phyloP scores from a whole-genome alignment of 37 sponge, comb jelly and placozoan genomes.

The Bolinopsis microptera region DNA sequence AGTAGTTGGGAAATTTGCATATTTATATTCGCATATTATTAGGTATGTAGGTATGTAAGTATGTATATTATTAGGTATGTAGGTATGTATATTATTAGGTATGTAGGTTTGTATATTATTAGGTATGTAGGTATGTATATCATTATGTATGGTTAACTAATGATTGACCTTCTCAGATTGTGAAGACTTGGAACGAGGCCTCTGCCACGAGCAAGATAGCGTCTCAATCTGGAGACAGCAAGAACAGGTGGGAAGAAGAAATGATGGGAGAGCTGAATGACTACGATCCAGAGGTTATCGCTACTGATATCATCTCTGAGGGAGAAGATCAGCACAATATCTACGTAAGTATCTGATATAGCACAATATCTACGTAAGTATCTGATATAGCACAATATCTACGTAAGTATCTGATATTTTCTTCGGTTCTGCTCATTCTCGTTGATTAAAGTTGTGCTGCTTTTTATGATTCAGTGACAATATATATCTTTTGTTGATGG shows the following conservation, averaged over 20 bases:
- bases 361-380: conserved; percentile 4
- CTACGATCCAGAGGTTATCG: background rate
- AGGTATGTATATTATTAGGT: background rate
- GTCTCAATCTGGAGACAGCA: background rate
- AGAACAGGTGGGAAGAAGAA: background rate
- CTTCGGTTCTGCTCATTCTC: too few relatives aligned
- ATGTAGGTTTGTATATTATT: background rate
- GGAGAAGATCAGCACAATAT: background rate
- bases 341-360: conserved; percentile 9
- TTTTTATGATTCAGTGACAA: too few relatives aligned
- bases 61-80: background rate
- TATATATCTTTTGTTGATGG: too few relatives aligned
- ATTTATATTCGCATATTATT: too few relatives aligned
- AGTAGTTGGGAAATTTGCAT: too few relatives aligned
- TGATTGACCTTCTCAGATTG: background rate
- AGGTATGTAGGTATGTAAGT: background rate
- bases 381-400: background rate
- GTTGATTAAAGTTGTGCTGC: too few relatives aligned
- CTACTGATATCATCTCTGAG: background rate
- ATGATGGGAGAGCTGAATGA: conserved; percentile 17
- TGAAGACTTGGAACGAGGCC: conserved; percentile 12
- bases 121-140: background rate
- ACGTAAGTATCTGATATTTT: conserved; percentile 10
- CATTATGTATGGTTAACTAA: background rate
- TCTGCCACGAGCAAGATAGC: background rate